Percentiles rank a stretch among this genome's conserved stretches.
phyloP scores from a whole-genome alignment of 2,888 invertebrate genomes.

The Callosobruchus maculatus region DNA sequence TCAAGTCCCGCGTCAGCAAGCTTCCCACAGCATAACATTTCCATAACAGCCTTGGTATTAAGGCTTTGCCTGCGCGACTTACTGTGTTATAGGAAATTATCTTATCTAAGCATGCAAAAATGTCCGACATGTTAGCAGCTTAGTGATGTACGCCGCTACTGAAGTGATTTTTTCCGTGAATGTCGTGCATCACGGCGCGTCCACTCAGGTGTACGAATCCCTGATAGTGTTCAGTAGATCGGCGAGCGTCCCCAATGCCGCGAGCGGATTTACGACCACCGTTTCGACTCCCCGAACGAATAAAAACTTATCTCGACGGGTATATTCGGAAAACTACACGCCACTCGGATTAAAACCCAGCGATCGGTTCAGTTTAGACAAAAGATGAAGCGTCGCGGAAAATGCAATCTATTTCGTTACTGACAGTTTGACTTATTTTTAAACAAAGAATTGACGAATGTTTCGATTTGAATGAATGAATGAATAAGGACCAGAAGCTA shows the following conservation, averaged over 20 bases:
- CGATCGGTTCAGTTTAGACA: not conserved
- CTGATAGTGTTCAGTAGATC: constrained; percentile 7
- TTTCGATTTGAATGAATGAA: too few relatives aligned
- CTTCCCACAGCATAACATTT: too few relatives aligned
- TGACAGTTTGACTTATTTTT: not conserved
- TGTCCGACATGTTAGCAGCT: not conserved
- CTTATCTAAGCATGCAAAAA: too few relatives aligned
- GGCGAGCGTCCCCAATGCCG: not conserved
- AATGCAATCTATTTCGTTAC: not conserved
- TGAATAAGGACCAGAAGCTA: too few relatives aligned
- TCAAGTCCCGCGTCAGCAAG: too few relatives aligned
- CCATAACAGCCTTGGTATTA: too few relatives aligned
- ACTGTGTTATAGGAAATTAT: too few relatives aligned
- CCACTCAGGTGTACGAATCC: constrained; percentile 10
- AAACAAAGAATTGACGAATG: not conserved
- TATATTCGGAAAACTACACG: not conserved
- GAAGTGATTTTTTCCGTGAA: not conserved
- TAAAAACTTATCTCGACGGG: not conserved
- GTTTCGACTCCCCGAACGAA: not conserved
- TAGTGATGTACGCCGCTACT: not conserved
- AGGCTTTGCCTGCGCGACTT: too few relatives aligned
- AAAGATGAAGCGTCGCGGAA: not conserved
- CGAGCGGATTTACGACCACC: not conserved
- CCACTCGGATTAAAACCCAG: not conserved
- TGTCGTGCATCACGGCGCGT: not conserved